Percentiles rank a stretch among this genome's conserved stretches.
These are phyloP conservation scores for Brachionus rotundiformis DNA, from an alignment of 1,140 invertebrate genomes.

Conservation along the genomic window DNA sequence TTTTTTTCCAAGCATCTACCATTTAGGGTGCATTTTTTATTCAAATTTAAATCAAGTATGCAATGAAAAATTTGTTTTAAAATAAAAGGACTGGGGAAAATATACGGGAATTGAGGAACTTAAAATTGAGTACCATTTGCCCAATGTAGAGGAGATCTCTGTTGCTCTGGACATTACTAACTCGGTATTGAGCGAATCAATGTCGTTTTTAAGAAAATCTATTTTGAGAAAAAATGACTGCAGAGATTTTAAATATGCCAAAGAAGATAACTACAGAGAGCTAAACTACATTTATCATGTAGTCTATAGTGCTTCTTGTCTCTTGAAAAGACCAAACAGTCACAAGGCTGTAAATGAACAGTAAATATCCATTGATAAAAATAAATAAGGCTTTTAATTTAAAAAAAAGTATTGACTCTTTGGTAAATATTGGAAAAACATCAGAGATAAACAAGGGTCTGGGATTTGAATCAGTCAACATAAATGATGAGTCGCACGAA, in stretches of 20 bases:
- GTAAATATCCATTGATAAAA: conserved; percentile 15
- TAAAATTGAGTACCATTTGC: conserved; percentile 76
- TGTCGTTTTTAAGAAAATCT: conserved; percentile 38
- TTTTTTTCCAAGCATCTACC: conserved; percentile 74
- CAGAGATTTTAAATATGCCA: not conserved
- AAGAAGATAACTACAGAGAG: conserved; percentile 51
- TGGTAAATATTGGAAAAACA: not conserved
- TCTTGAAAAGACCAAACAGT: conserved; percentile 53
- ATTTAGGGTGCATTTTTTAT: conserved; percentile 67
- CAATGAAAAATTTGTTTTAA: too few species aligned
- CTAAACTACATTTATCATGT: conserved; percentile 50
- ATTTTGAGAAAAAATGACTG: conserved; percentile 9
- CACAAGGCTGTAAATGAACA: conserved; percentile 24
- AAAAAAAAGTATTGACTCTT: conserved; percentile 17
- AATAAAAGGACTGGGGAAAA: conserved; percentile 78
- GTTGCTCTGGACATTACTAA: conserved; percentile 69
- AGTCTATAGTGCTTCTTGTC: conserved; percentile 54
- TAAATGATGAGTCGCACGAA: conserved; percentile 10
- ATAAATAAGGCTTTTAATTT: not conserved
- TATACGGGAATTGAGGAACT: conserved; percentile 70
- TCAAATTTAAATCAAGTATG: not conserved
- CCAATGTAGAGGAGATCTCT: conserved; percentile 71
- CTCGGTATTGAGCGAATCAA: conserved; percentile 53
- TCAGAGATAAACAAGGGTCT: conserved; percentile 28
- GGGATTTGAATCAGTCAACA: conserved; percentile 23